Evolutionary conservation across 2,888 invertebrate species (phyloP).

Genomic region (Cosmia pyralina): DNA sequence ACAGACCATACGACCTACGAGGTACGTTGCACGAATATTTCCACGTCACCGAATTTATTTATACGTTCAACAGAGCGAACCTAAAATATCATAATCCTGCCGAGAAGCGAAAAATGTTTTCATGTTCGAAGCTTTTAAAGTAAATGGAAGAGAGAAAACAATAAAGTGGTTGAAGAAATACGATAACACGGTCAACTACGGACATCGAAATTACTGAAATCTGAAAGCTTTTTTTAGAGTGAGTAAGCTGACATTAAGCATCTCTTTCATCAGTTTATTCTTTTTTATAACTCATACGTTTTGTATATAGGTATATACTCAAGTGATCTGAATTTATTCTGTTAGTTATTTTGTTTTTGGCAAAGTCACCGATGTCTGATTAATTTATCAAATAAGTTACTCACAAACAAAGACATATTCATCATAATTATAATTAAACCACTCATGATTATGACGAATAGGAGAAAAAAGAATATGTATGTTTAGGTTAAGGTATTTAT

Average conservation of each 20-base stretch:
- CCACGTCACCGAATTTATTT: constrained; percentile 42
- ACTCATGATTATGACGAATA: too few species aligned
- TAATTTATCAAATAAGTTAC: background rate
- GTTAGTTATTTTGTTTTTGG: background rate
- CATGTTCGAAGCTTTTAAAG: constrained; percentile 9
- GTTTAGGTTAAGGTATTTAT: too few species aligned
- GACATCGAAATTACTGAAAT: background rate
- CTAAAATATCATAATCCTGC: constrained; percentile 26
- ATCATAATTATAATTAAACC: too few species aligned
- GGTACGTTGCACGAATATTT: constrained; percentile 36
- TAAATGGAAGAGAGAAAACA: constrained; percentile 12
- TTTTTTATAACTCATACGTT: background rate
- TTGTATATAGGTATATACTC: too few species aligned
- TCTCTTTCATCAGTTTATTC: background rate
- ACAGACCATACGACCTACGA: constrained; percentile 7
- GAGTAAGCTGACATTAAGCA: constrained; percentile 12
- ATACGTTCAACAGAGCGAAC: constrained; percentile 41
- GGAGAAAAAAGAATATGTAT: too few species aligned
- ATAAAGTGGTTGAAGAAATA: constrained; percentile 7
- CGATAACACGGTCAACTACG: background rate
- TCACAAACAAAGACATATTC: too few species aligned
- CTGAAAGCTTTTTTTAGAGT: background rate
- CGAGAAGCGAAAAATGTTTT: constrained; percentile 5
- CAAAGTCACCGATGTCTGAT: background rate
- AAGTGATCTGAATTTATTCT: background rate